phyloP scores from a whole-genome alignment of 2,797 vertebrate species.

The Periparus ater region DNA sequence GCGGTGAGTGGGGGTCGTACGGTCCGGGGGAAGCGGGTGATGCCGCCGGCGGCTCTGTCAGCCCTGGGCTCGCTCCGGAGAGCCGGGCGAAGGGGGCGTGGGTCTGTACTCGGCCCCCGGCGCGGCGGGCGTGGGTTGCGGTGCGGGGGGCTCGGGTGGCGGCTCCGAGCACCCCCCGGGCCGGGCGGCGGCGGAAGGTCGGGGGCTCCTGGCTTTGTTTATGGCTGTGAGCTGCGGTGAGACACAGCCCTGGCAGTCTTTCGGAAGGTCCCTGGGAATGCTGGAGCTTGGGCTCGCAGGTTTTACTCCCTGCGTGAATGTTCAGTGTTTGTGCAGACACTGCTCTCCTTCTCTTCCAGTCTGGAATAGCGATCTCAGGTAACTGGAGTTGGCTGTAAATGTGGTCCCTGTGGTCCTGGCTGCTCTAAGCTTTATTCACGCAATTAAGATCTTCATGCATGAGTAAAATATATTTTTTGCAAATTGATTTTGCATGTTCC shows the following conservation, averaged over 20 bases:
- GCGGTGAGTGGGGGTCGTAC: background rate
- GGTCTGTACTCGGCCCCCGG: background rate
- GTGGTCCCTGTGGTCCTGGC: background rate
- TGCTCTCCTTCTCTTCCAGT: background rate
- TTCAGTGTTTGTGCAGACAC: background rate
- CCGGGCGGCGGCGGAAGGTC: background rate
- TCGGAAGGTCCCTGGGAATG: background rate
- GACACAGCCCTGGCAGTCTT: background rate
- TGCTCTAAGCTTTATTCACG: background rate
- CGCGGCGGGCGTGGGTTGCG: background rate
- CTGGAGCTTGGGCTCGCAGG: background rate
- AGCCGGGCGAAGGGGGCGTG: accelerated
- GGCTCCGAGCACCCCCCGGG: background rate
- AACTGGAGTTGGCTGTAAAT: background rate
- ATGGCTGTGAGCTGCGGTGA: background rate
- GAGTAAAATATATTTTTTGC: background rate
- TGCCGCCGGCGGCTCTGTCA: background rate
- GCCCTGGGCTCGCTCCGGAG: background rate
- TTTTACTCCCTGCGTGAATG: background rate
- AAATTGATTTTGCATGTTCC: background rate
- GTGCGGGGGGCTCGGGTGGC: background rate
- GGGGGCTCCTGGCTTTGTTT: background rate
- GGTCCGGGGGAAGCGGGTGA: background rate
- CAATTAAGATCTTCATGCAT: background rate
- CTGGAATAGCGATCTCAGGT: background rate